These are phyloP conservation scores for Saccopteryx bilineata DNA, from an alignment of 2,113 vertebrate species.

Conservation along the genomic window DNA sequence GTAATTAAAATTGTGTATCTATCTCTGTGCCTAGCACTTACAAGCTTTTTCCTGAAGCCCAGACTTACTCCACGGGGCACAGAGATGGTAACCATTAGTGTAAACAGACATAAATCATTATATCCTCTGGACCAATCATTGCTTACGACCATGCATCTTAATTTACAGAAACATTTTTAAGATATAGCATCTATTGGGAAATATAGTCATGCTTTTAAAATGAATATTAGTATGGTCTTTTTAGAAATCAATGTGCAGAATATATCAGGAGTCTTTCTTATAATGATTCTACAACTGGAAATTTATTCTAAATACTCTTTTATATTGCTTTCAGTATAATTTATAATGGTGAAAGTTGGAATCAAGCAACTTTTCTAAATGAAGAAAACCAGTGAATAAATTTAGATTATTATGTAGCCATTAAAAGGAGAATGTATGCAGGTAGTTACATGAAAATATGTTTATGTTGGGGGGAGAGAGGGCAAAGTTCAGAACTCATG, in stretches of 20 bases:
- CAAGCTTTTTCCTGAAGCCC: neutral
- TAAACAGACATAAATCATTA: neutral
- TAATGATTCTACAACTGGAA: neutral
- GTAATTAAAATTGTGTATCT: neutral
- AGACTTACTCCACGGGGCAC: neutral
- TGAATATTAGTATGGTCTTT: conserved; percentile 22
- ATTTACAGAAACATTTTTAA: conserved; percentile 45
- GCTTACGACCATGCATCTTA: neutral
- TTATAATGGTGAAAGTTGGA: neutral
- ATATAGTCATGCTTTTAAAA: conserved; percentile 39
- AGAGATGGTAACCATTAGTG: neutral
- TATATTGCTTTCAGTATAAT: neutral
- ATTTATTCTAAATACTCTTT: conserved; percentile 24
- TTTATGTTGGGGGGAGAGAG: neutral
- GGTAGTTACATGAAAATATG: neutral
- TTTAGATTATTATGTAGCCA: neutral
- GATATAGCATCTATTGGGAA: neutral
- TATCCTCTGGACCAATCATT: neutral
- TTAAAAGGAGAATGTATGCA: neutral
- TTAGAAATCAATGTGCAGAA: conserved; percentile 45
- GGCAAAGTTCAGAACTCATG: neutral
- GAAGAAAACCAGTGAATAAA: neutral
- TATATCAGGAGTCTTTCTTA: neutral
- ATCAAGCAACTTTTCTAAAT: conserved; percentile 3
- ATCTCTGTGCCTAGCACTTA: neutral